Evolutionary conservation across 2,797 vertebrate genomes (phyloP), one percentile per base, ranked within the genome.

Genomic region (Chelon labrosus): DNA sequence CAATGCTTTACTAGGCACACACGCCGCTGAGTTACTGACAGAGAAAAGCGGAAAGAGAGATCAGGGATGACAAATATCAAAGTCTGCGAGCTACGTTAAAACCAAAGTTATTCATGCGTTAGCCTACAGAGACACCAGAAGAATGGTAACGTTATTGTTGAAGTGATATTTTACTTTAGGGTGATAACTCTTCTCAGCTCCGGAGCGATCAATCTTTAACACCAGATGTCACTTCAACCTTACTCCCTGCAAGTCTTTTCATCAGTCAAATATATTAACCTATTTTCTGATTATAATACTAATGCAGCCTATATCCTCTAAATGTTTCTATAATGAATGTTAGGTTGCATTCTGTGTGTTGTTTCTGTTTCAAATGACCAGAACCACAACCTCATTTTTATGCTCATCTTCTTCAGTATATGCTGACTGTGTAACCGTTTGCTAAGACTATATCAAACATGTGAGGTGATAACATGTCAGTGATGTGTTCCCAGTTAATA

Each of bases 141-240:
- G 65, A 44, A 44, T 47, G 27, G 47, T 3, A 57, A 72, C 68
- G 69, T 77, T 20, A 65, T 65, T 49, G 55, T 73, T 19, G 55
- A 70, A 84, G 52, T 59, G 69, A 84, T 67, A 47, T 75, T 84
- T 86, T 63, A 64, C 52, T 74, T 64, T 66, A 25, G 11, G 54
- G 7, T 19, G 27, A 46, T 14, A 10, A 31, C 8, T 39, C 39
- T 25, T 68, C 25, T 70, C 25, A 54, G 42, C 46, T 64, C 19
- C 10, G 41, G 12, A 55, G 27, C 17, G 9, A 37, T 74, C 65
- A 56, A 55, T 70, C 61, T 54, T 69, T 19, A 56, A 46, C 59
- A 70, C 8, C 49, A 47, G 10, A 53, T 20, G 25, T n/a, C 17
- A 49, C 37, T 53, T 4, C 65, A 37, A 65, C 47, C 54, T 41